Percentiles rank a stretch among this genome's conserved stretches.
phyloP scores from a whole-genome alignment of 2,113 vertebrate genomes.

The Vulpes ferrilata region DNA sequence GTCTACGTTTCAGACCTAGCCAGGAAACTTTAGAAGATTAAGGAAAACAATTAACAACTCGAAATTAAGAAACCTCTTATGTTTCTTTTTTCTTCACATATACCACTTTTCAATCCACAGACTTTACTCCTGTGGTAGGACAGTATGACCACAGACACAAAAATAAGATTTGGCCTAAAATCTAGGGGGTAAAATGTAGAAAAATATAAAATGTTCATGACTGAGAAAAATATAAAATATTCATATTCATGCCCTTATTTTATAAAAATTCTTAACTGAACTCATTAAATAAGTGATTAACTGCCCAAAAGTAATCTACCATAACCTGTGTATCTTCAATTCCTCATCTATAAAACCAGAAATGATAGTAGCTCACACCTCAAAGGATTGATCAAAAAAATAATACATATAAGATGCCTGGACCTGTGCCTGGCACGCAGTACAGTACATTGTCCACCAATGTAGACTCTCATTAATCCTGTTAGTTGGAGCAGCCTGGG shows the following conservation, averaged over 20 bases:
- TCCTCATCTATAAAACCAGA: neutral
- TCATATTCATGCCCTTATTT: neutral
- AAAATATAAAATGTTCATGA: neutral
- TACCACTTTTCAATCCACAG: neutral
- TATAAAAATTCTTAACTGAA: neutral
- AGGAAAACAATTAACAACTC: neutral
- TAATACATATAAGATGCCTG: neutral
- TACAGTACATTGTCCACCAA: no score
- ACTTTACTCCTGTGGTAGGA: neutral
- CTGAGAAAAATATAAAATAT: neutral
- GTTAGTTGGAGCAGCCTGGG: neutral
- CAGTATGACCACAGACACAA: neutral
- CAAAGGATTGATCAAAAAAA: neutral
- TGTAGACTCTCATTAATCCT: neutral
- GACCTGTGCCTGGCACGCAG: neutral
- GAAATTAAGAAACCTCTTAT: neutral
- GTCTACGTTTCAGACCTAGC: neutral
- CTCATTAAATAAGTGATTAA: neutral
- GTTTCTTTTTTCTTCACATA: neutral
- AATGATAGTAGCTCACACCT: neutral
- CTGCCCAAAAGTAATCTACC: neutral
- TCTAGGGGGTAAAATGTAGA: neutral
- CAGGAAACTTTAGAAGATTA: neutral
- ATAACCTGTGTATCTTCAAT: neutral
- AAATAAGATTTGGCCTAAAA: neutral